Evolutionary conservation across 2,797 vertebrate genomes (phyloP).

Genomic region (Gallinago stenura): DNA sequence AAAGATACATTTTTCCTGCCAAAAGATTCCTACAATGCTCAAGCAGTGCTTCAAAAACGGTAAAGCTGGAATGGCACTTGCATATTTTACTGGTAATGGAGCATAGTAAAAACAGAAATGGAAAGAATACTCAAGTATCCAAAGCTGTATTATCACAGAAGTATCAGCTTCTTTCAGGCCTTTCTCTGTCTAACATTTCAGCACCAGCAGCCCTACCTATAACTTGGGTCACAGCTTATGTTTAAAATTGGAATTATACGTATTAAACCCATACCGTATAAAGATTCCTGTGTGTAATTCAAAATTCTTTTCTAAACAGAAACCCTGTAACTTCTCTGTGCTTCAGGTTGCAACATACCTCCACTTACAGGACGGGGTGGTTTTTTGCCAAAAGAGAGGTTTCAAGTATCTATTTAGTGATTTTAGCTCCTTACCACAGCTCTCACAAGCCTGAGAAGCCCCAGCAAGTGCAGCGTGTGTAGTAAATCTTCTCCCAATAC

Average conservation of each 20-base stretch:
- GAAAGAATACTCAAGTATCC: conserved; percentile 38
- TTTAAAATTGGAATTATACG: background rate
- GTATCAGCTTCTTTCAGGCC: conserved; percentile 11
- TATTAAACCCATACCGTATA: background rate
- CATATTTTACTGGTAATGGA: conserved; percentile 63
- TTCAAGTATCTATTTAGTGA: background rate
- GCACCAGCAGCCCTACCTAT: conserved; percentile 7
- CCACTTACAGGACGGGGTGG: background rate
- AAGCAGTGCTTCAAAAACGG: conserved; percentile 58
- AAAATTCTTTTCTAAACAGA: conserved; percentile 14
- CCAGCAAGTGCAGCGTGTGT: background rate
- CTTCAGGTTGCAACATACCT: background rate
- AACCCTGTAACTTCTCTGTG: background rate
- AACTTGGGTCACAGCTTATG: background rate
- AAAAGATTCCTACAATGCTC: conserved; percentile 63
- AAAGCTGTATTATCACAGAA: conserved; percentile 36
- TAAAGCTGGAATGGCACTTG: conserved; percentile 54
- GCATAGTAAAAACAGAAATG: conserved; percentile 54
- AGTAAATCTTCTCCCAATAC: background rate
- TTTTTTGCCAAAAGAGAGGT: background rate
- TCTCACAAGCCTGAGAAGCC: background rate
- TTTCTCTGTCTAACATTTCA: conserved; percentile 24
- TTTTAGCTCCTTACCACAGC: background rate
- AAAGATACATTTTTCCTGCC: conserved; percentile 65
- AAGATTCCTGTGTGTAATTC: background rate